Evolutionary conservation across 2,113 vertebrate genomes (phyloP).

Genomic region (Gymnogyps californianus): DNA sequence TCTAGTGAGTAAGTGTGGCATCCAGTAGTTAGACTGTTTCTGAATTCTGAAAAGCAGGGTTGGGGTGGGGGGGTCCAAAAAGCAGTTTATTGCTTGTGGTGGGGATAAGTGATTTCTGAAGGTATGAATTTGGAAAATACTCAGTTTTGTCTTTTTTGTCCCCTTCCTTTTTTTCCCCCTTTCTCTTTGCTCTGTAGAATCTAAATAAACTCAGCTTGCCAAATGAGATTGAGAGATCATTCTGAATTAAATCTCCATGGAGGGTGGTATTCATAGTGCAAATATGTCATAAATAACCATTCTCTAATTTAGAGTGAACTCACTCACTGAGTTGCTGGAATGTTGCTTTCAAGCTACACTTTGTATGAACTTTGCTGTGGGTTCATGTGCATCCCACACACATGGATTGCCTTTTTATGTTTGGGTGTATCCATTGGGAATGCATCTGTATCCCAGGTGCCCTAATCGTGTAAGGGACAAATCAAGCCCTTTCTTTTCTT

Average conservation of each 20-base stretch:
- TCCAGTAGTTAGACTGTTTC: neutral
- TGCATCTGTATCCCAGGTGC: slow-evolving; percentile 37
- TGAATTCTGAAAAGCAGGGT: neutral
- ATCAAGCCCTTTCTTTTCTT: neutral
- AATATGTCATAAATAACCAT: neutral
- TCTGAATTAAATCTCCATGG: neutral
- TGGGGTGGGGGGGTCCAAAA: neutral
- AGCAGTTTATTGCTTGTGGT: neutral
- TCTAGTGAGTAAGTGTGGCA: neutral
- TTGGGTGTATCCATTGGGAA: neutral
- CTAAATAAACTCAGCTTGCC: neutral
- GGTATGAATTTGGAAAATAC: neutral
- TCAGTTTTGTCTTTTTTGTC: neutral
- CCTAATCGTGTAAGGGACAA: fast-evolving
- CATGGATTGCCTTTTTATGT: neutral
- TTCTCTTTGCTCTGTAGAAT: neutral
- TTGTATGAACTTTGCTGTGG: neutral
- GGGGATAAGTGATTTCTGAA: neutral
- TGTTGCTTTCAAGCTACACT: slow-evolving; percentile 21
- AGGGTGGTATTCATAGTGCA: neutral
- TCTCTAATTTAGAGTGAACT: slow-evolving; percentile 11
- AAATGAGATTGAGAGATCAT: neutral
- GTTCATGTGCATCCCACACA: neutral
- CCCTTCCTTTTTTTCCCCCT: neutral
- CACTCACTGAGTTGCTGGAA: slow-evolving; percentile 12